Evolutionary conservation across 2,888 invertebrate species (phyloP), one percentile per base, ranked within the genome.

Genomic region (Hypselothyrea guttata): DNA sequence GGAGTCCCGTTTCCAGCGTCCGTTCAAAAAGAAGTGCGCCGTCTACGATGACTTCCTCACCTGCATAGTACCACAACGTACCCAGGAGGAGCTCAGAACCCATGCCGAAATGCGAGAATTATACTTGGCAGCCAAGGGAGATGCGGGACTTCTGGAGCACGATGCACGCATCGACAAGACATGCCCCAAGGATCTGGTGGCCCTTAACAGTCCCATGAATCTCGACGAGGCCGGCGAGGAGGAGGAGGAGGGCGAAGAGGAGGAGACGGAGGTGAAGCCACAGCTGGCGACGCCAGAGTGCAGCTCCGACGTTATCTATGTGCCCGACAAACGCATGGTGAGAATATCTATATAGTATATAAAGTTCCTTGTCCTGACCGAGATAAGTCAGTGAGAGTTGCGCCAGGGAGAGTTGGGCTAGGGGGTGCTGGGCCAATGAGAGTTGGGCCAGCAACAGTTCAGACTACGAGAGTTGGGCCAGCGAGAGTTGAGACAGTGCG

Each of bases 291-390:
- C 82, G 7, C 85, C 87, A 0, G 71, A 83, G 2, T 87, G 87
- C 42, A 87, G 85, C 51, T 63, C 73, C 16, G 71, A 78, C 5
- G 51, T 74, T 45, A 84, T 89, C 13, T 75, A 75, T 22, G 55
- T 83, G 33, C 88, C 88, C 5, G 75, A 88, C 15, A 75, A 75
- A 33, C 86, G 75, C 33, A 69, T 88, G 82, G 88, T 88, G 61
- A 85, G n/a, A 2, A 9, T 8, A 31, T 31, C 7, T 9, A 31
- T 31, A 31, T 31, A 31, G 41, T n/a, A 22, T 40, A 54, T n/a
- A n/a, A n/a, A n/a, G n/a, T n/a, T n/a, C n/a, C n/a, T n/a, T n/a
- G n/a, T n/a, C n/a, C n/a, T n/a, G n/a, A n/a, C n/a, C n/a, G n/a
- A n/a, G n/a, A n/a, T n/a, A n/a, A n/a, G n/a, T n/a, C n/a, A n/a